These are phyloP conservation scores for Lepidurus couesii DNA, from an alignment of 1,140 invertebrate genomes.

Conservation along the genomic window DNA sequence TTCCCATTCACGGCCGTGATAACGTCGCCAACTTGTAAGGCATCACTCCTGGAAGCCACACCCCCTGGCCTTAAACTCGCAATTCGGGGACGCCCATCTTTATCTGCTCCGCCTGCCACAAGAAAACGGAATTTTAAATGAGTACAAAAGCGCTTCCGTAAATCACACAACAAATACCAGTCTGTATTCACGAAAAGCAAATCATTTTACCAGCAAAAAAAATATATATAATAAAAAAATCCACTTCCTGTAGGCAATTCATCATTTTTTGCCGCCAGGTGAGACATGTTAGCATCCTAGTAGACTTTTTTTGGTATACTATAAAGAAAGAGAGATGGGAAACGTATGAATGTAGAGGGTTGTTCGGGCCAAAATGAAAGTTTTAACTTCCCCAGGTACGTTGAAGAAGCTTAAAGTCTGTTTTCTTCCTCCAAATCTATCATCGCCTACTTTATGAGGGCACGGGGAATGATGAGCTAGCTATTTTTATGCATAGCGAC, in stretches of 20 bases:
- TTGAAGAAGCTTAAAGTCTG: background rate
- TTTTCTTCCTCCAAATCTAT: constrained; percentile 15
- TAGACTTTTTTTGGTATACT: too few relatives aligned
- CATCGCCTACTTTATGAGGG: constrained; percentile 21
- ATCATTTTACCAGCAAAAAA: too few relatives aligned
- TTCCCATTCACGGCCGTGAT: constrained; percentile 76
- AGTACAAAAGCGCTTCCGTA: background rate
- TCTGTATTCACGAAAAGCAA: too few relatives aligned
- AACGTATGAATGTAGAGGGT: too few relatives aligned
- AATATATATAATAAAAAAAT: too few relatives aligned
- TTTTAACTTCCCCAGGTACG: background rate
- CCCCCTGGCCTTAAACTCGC: constrained; percentile 55
- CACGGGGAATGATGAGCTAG: background rate
- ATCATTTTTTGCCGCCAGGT: too few relatives aligned
- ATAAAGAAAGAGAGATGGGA: too few relatives aligned
- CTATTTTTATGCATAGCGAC: constrained; percentile 8
- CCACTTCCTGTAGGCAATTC: too few relatives aligned
- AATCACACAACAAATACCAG: too few relatives aligned
- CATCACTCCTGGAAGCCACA: constrained; percentile 55
- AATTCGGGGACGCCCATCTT: constrained; percentile 51
- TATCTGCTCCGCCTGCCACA: constrained; percentile 54
- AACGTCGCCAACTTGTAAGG: constrained; percentile 64
- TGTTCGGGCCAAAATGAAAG: too few relatives aligned
- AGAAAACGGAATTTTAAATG: constrained; percentile 22
- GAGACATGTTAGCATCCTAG: too few relatives aligned